Percentiles rank a stretch among this genome's conserved stretches.
Conservation (phyloP, 2,113 vertebrate genomes). For the Phaetusa simplex region DNA sequence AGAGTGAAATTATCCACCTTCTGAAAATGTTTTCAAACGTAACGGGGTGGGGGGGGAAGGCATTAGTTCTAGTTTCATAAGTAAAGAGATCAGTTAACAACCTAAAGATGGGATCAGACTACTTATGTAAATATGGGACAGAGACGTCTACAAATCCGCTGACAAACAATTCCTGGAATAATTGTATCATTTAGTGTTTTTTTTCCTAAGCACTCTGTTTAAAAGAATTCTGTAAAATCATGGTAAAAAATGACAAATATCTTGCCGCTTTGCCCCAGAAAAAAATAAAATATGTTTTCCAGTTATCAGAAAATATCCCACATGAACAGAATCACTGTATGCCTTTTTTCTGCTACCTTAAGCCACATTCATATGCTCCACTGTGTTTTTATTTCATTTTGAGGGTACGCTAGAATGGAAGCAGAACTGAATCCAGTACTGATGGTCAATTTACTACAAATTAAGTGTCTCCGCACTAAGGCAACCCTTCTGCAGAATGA, state of each 20-base stretch:
- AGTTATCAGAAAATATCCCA: not conserved
- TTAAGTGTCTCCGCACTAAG: not conserved
- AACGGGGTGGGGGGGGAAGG: not conserved
- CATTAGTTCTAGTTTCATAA: not conserved
- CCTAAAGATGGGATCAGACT: not conserved
- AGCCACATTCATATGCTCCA: not conserved
- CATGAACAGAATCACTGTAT: not conserved
- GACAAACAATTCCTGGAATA: not conserved
- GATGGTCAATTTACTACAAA: not conserved
- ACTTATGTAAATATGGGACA: not conserved
- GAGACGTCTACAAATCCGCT: not conserved
- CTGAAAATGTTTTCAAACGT: not conserved
- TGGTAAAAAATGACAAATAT: not conserved
- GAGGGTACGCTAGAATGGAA: not conserved
- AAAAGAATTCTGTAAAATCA: not conserved
- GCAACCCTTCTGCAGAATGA: not conserved
- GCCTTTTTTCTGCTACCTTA: not conserved
- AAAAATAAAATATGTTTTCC: not conserved
- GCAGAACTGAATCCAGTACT: not conserved
- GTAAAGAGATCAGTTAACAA: not conserved
- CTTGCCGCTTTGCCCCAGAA: not conserved
- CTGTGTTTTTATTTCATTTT: not conserved
- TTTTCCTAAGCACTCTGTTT: not conserved
- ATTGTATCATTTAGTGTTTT: not conserved
- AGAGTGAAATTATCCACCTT: not conserved